Evolutionary conservation across 2,113 vertebrate species (phyloP).

Genomic region (Equus quagga): DNA sequence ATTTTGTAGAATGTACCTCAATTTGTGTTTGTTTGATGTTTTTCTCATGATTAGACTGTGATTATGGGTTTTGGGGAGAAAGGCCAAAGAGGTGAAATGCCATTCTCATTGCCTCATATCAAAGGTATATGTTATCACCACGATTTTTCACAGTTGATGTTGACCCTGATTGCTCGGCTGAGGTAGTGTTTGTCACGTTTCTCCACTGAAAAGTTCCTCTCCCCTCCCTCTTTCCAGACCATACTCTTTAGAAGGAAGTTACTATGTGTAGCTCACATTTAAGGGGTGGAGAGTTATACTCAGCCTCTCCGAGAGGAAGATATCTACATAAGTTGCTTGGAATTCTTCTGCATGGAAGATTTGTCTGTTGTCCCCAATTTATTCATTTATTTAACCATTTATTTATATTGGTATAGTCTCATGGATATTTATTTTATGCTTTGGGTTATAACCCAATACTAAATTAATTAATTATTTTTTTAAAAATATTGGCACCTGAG

Average conservation of each 20-base stretch:
- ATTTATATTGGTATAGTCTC: background rate
- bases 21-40: background rate
- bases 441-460: background rate
- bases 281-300: background rate
- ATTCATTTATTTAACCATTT: background rate
- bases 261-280: background rate
- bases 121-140: background rate
- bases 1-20: background rate
- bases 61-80: background rate
- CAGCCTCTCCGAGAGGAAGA: rapidly evolving
- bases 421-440: background rate
- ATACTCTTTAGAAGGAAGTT: background rate
- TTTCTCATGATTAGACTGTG: background rate
- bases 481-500: too few species aligned
- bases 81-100: background rate
- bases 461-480: too few species aligned
- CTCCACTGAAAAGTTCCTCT: background rate
- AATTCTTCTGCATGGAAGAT: background rate
- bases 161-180: background rate
- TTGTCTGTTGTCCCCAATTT: background rate
- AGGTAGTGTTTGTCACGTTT: background rate
- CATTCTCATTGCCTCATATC: background rate
- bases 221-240: background rate
- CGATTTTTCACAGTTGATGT: background rate
- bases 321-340: background rate